Evolutionary conservation across 1,140 invertebrate species (phyloP), one percentile per base, ranked within the genome.

Genomic region (Acromyrmex echinatior): DNA sequence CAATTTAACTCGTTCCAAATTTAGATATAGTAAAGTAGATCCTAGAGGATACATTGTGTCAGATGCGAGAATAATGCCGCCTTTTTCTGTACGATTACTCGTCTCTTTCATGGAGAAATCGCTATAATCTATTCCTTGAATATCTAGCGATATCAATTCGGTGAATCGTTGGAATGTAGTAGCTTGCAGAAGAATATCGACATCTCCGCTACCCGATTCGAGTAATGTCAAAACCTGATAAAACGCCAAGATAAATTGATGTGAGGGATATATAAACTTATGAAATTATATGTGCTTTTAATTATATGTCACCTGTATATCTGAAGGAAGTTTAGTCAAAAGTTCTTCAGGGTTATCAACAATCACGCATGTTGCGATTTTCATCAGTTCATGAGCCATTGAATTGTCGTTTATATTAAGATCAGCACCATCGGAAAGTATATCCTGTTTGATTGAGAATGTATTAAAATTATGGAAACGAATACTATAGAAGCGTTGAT

Each of bases 291-390:
- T 56, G 16, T 81, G 31, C 39, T 71, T 68, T 56, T 28, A 21
- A 21, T 21, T 21, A 21, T 28, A 18, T 14, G 1, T 82, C 25
- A 96, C 96, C 93, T 97, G 96, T 71, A 96, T 93, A 89, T 97
- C 95, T 9, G 94, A 91, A 9, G 96, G 96, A 79, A 97, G 88
- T 51, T 92, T 90, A 18, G 93, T 66, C n/a, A 97, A 88, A 35
- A 96, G 91, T 56, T 95, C 91, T 28, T 94, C 85, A 3, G 96
- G 93, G 53, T 96, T 94, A 88, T 96, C 95, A 0, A 94, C 93
- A 28, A 97, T 89, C 35, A 97, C 94, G 74, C 97, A 97, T 3
- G 96, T 97, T 39, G 96, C 96, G 28, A 96, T 95, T 90, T 95
- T 96, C 4, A 97, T 90, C 31, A 96, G 92, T 87, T 94, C 93